Evolutionary conservation across 92 coral and sea anemone genomes (phyloP).

Genomic region (Porites rus): DNA sequence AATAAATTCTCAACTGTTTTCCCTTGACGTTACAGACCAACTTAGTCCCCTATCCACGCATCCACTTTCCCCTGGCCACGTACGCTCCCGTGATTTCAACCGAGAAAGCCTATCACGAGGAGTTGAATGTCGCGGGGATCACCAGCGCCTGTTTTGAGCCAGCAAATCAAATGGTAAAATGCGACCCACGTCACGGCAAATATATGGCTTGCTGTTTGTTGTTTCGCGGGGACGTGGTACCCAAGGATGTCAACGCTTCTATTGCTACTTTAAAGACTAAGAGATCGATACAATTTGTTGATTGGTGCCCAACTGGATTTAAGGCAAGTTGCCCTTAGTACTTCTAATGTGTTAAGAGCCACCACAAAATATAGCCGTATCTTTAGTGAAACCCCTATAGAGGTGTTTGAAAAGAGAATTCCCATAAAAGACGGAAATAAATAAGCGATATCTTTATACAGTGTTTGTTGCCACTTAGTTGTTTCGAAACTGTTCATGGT

Average conservation of each 20-base stretch:
- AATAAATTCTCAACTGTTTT: background rate
- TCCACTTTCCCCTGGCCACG: constrained; percentile 90
- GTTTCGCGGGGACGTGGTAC: constrained; percentile 92
- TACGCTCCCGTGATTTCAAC: constrained; percentile 83
- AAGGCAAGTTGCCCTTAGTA: background rate
- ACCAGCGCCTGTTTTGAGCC: constrained; percentile 89
- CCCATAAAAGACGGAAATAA: no score
- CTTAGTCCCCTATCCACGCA: constrained; percentile 94
- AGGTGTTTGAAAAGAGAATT: no score
- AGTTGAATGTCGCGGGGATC: constrained; percentile 74
- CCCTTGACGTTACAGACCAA: constrained; percentile 67
- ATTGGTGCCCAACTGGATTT: constrained; percentile 57
- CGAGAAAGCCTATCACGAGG: constrained; percentile 87
- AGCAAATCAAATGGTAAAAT: constrained; percentile 85
- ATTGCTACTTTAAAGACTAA: constrained; percentile 81
- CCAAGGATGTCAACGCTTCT: constrained; percentile 86
- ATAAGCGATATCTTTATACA: no score
- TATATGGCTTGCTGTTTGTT: constrained; percentile 89
- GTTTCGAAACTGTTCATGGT: no score
- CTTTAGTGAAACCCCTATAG: no score
- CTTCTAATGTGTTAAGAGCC: background rate
- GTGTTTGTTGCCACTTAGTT: no score
- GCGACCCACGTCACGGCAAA: constrained; percentile 88
- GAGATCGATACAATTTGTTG: constrained; percentile 82
- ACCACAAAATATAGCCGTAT: no score